These are phyloP conservation scores for Paramisgurnus dabryanus DNA, from an alignment of 2,113 vertebrate species.

Conservation along the genomic window DNA sequence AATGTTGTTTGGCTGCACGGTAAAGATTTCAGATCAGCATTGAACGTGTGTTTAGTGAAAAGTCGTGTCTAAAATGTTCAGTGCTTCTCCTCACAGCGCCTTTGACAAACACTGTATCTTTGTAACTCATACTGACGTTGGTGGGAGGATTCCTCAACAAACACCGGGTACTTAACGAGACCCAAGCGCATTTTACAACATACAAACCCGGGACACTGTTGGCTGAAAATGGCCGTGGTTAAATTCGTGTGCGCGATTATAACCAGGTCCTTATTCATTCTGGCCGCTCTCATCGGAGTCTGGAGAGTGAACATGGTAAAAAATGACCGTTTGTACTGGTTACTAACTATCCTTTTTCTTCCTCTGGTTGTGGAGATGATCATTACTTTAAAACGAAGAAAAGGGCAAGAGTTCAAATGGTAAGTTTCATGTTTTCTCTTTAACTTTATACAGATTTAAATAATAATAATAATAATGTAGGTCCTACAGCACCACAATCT, in stretches of 20 bases:
- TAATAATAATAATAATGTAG: too few relatives aligned
- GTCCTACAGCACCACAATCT: too few relatives aligned
- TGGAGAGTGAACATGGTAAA: slow-evolving; percentile 84
- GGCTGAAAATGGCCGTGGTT: slow-evolving; percentile 68
- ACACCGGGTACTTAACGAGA: neutral
- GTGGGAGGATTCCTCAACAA: slow-evolving; percentile 14
- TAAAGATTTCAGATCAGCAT: neutral
- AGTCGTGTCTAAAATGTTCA: neutral
- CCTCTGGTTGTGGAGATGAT: slow-evolving; percentile 83
- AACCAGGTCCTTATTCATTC: slow-evolving; percentile 82
- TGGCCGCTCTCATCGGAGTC: slow-evolving; percentile 83
- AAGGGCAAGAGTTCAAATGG: slow-evolving; percentile 92
- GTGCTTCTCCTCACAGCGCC: neutral
- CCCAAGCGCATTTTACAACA: neutral
- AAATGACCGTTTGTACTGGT: slow-evolving; percentile 79
- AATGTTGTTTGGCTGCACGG: too few relatives aligned
- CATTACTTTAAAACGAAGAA: slow-evolving; percentile 83
- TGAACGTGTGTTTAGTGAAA: neutral
- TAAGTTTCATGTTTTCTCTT: slow-evolving; percentile 67
- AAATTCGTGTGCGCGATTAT: slow-evolving; percentile 80
- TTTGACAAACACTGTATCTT: neutral
- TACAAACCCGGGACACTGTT: neutral
- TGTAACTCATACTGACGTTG: slow-evolving; percentile 2
- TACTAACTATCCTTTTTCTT: slow-evolving; percentile 83
- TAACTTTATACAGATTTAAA: neutral